Percentiles rank a stretch among this genome's conserved stretches.
Conservation (phyloP, 2,888 invertebrate genomes). For the Macaria liturata region DNA sequence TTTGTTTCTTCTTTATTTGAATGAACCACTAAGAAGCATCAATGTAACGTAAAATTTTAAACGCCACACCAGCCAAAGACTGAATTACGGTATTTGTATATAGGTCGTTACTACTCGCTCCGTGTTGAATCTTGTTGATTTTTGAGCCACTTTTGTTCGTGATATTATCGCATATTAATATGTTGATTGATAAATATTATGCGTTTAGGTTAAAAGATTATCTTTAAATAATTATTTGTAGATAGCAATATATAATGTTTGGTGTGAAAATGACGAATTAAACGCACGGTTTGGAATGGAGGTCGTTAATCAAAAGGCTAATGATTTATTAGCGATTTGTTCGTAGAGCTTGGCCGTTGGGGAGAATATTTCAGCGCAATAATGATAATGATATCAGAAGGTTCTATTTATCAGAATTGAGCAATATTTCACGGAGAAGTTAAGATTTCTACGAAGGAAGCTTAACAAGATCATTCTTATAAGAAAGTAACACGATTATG, state of each 20-base stretch:
- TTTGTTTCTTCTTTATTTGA: slow-evolving; percentile 22
- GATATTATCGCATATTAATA: slow-evolving; percentile 50
- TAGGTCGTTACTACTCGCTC: slow-evolving; percentile 66
- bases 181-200: slow-evolving; percentile 44
- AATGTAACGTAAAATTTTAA: slow-evolving; percentile 43
- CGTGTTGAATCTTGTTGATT: slow-evolving; percentile 71
- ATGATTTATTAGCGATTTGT: slow-evolving; percentile 38
- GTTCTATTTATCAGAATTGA: no score
- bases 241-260: slow-evolving; percentile 36
- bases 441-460: no score
- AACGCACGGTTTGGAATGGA: slow-evolving; percentile 23
- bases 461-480: no score
- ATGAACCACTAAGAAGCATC: slow-evolving; percentile 19
- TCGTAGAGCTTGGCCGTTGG: slow-evolving; percentile 28
- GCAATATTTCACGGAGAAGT: no score
- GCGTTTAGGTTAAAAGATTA: slow-evolving; percentile 37
- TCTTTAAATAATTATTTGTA: slow-evolving; percentile 27
- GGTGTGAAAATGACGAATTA: slow-evolving; percentile 33
- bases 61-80: slow-evolving; percentile 39
- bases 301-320: slow-evolving; percentile 31
- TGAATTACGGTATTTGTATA: slow-evolving; percentile 59
- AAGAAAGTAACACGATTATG: no score
- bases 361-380: slow-evolving; percentile 1
- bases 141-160: slow-evolving; percentile 70
- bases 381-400: slow-evolving; percentile 28